Percentiles rank a stretch among this genome's conserved stretches.
Conservation (phyloP, 2,888 invertebrate genomes). For the Tetramorium bicarinatum region DNA sequence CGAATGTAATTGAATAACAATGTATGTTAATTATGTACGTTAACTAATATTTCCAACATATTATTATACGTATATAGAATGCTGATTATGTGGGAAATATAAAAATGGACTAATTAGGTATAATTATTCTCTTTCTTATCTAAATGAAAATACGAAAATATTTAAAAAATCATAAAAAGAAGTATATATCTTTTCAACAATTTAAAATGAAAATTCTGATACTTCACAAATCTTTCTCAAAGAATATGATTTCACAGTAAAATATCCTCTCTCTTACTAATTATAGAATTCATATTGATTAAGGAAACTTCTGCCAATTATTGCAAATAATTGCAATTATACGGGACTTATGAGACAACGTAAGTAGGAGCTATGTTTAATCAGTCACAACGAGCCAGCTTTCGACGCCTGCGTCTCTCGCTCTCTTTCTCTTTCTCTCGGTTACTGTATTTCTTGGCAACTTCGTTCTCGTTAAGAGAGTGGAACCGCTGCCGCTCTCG, state of each 20-base stretch:
- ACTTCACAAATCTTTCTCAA: not conserved
- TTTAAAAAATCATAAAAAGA: not conserved
- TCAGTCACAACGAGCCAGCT: constrained; percentile 25
- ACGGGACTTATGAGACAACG: not conserved
- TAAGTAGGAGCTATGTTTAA: constrained; percentile 10
- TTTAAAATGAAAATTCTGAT: not conserved
- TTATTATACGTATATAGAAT: not conserved
- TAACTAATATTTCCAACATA: not conserved
- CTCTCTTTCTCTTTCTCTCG: not conserved
- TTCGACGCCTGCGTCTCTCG: not conserved
- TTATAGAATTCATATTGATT: constrained; percentile 24
- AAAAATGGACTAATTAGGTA: not conserved
- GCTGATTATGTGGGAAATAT: not conserved
- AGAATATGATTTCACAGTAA: not conserved
- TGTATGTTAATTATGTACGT: not conserved
- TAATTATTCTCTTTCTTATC: not conserved
- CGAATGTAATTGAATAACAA: not conserved
- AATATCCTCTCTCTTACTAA: constrained; percentile 11
- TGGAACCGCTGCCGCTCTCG: constrained; percentile 8
- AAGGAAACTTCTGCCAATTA: not conserved
- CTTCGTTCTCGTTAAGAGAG: constrained; percentile 27
- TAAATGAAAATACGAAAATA: not conserved
- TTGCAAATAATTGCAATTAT: constrained; percentile 38
- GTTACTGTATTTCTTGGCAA: not conserved
- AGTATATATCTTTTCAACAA: not conserved